Conservation (phyloP, 2,797 vertebrate genomes). For the Halcyon smyrnensis region DNA sequence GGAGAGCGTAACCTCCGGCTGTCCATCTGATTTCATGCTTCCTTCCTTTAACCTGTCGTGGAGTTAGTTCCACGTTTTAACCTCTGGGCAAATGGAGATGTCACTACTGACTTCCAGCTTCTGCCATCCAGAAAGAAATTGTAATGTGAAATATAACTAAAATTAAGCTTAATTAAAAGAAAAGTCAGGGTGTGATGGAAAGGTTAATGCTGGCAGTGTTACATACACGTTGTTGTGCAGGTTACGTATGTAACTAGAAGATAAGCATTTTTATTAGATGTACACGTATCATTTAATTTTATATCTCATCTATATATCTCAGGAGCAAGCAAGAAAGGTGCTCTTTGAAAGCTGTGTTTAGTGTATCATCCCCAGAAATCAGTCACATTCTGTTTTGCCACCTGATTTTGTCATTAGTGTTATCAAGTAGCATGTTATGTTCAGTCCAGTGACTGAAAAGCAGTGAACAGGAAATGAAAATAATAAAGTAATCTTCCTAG, state of each 20-base stretch:
- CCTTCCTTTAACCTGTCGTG: not conserved
- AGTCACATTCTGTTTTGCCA: not conserved
- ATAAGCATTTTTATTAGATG: not conserved
- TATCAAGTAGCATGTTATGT: not conserved
- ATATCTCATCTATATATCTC: not conserved
- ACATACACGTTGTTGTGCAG: rapidly evolving
- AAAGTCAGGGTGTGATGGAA: not conserved
- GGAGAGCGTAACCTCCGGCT: not conserved
- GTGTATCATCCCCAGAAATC: not conserved
- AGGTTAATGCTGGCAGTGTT: not conserved
- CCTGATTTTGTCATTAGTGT: not conserved
- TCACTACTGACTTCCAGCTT: slow-evolving; percentile 37
- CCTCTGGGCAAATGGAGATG: not conserved
- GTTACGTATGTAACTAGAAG: not conserved
- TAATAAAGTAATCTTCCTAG: not conserved
- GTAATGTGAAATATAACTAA: slow-evolving; percentile 49
- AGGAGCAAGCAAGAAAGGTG: not conserved
- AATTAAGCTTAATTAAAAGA: not conserved
- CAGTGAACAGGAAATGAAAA: not conserved
- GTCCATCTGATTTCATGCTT: not conserved
- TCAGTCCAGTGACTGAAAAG: not conserved
- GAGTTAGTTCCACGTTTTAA: not conserved
- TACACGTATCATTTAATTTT: not conserved
- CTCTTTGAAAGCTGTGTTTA: not conserved
- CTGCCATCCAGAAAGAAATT: slow-evolving; percentile 78